Evolutionary conservation across 1,140 invertebrate species (phyloP), one percentile per base, ranked within the genome.

Genomic region (Brachionus sp.): DNA sequence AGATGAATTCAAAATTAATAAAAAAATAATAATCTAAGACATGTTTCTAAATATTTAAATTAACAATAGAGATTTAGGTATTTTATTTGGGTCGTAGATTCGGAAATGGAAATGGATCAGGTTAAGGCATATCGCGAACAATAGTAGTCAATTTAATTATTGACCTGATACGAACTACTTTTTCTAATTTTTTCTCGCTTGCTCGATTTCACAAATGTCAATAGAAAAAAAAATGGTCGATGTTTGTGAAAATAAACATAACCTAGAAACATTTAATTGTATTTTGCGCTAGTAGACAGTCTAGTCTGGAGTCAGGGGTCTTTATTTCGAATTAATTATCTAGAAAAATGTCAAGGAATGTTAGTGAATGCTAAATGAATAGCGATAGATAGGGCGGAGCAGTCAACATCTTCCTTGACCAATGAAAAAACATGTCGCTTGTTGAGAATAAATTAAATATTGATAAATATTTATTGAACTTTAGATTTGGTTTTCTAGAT

Each of bases 381-480:
- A 66, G 25, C 33, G 3, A 70, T 39, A 70, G 16, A 29, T 37
- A 70, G 16, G 35, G 33, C 12, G 66, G n/a, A 19, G 35, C 13
- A 19, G 29, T 70, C 37, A 19, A 70, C 16, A 39, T 70, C 37
- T 70, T 70, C 35, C 37, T 23, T 70, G 66, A 44, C 66, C 66
- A 70, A 70, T 70, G 50, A 25, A 57, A 70, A 70, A 70, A 70
- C 37, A 39, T 70, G 66, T 70, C 66, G 37, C 66, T 29, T 70
- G 37, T 70, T 70, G 37, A 70, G 66, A 70, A 70, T 70, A 70
- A 70, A 70, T 70, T 70, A 70, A 70, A 70, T 70, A 70, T 70
- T 70, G 66, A 39, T 70, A 70, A 39, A 37, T 70, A 70, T 70
- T 70, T 70, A 70, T 70, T 70, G 66, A 70, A 70, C 66, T 70